phyloP scores from a whole-genome alignment of 2,113 vertebrate species.

The Amia ocellicauda region DNA sequence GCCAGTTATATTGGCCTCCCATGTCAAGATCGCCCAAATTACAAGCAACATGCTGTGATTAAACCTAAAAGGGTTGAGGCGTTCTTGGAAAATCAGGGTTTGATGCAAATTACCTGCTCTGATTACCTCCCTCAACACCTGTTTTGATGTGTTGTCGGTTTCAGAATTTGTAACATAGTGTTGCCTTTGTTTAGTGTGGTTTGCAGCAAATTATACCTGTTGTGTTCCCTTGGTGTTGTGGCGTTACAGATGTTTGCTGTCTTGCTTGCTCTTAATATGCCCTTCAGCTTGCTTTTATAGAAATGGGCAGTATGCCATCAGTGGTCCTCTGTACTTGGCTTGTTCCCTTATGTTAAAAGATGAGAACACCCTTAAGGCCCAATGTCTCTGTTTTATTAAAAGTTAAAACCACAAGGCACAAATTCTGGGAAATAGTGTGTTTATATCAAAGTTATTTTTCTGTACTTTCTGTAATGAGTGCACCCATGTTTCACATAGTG shows the following conservation, averaged over 20 bases:
- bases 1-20: no score
- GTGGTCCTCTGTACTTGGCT: not conserved
- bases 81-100: not conserved
- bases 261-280: not conserved
- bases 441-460: constrained; percentile 23
- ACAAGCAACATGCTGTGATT: no score
- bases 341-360: constrained; percentile 2
- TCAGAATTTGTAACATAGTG: not conserved
- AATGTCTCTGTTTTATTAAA: constrained; percentile 7
- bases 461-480: no score
- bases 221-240: not conserved
- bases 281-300: constrained; percentile 1
- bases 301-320: not conserved
- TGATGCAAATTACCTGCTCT: not conserved
- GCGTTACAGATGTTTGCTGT: not conserved
- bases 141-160: not conserved
- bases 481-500: no score
- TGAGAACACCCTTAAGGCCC: not conserved
- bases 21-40: not conserved
- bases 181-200: not conserved
- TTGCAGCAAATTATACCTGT: not conserved
- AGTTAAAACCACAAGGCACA: constrained; percentile 36
- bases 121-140: not conserved
- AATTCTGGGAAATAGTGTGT: constrained; percentile 35
- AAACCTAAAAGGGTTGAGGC: not conserved